phyloP scores from a whole-genome alignment of 2,888 invertebrate genomes.

The Acrobasis consociella region DNA sequence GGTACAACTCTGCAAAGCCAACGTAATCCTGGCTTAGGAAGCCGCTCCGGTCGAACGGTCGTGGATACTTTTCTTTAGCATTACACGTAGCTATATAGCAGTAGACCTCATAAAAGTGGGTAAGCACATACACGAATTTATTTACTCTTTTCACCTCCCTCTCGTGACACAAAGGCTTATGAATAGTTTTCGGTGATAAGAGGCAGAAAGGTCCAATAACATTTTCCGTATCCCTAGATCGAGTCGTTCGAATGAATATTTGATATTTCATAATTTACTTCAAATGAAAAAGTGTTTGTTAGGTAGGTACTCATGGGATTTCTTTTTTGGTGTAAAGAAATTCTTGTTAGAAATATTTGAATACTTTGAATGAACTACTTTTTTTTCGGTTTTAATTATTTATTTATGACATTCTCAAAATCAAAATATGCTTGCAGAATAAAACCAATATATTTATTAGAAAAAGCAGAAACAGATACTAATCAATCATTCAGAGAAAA shows the following conservation, averaged over 20 bases:
- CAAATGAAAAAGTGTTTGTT: background rate
- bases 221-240: conserved; percentile 14
- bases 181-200: conserved; percentile 17
- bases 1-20: conserved; percentile 44
- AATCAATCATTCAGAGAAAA: no score
- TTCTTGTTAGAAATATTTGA: no score
- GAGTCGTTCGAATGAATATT: conserved; percentile 6
- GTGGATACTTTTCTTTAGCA: conserved; percentile 34
- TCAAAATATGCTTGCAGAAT: no score
- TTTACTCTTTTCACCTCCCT: conserved; percentile 18
- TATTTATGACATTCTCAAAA: no score
- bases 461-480: no score
- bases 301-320: no score
- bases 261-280: conserved; percentile 8
- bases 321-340: no score
- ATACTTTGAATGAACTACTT: no score
- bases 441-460: no score
- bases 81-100: conserved; percentile 19
- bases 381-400: no score
- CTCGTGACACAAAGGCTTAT: conserved; percentile 7
- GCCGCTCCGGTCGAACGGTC: conserved; percentile 40
- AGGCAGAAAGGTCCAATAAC: conserved; percentile 14
- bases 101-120: conserved; percentile 19
- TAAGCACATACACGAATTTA: conserved; percentile 14
- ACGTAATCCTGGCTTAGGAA: conserved; percentile 61